Evolutionary conservation across 2,888 invertebrate species (phyloP).

Genomic region (Spodoptera picta): DNA sequence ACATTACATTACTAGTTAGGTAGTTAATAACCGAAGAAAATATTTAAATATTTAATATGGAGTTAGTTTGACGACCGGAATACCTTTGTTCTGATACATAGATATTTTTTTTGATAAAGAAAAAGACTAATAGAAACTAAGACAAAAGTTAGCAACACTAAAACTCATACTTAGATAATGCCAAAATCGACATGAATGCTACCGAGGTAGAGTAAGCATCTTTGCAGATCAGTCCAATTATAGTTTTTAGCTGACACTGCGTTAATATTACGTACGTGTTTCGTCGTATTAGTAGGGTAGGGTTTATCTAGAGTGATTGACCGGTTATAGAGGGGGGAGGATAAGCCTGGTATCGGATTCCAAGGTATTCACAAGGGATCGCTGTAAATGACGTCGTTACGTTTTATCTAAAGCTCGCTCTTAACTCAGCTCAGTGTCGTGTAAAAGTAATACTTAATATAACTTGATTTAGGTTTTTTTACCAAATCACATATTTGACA

Average conservation of each 20-base stretch:
- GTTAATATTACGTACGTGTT: constrained; percentile 2
- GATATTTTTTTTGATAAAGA: too few relatives aligned
- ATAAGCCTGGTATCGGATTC: constrained; percentile 56
- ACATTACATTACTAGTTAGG: too few relatives aligned
- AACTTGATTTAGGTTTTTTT: background rate
- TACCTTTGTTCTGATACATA: too few relatives aligned
- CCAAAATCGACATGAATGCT: too few relatives aligned
- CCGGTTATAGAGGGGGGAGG: constrained; percentile 24
- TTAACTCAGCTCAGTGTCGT: constrained; percentile 28
- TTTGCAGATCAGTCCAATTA: constrained; percentile 14
- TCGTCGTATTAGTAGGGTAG: constrained; percentile 1
- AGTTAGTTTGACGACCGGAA: too few relatives aligned
- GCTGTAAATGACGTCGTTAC: constrained; percentile 59
- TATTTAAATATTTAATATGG: too few relatives aligned
- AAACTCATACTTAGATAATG: too few relatives aligned
- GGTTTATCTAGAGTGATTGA: constrained; percentile 32
- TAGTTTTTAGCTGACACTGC: constrained; percentile 17
- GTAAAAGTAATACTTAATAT: constrained; percentile 39
- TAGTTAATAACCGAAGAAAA: too few relatives aligned
- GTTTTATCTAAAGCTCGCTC: constrained; percentile 59
- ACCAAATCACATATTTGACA: too few relatives aligned
- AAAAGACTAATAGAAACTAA: too few relatives aligned
- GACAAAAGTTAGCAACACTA: too few relatives aligned
- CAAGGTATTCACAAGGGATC: constrained; percentile 52
- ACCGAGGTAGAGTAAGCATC: too few relatives aligned